A percentile compares a stretch with the other conserved stretches of the same genome.
These are phyloP conservation scores for Lemur catta DNA, from an alignment of 2,797 vertebrate genomes.

Conservation along the genomic window DNA sequence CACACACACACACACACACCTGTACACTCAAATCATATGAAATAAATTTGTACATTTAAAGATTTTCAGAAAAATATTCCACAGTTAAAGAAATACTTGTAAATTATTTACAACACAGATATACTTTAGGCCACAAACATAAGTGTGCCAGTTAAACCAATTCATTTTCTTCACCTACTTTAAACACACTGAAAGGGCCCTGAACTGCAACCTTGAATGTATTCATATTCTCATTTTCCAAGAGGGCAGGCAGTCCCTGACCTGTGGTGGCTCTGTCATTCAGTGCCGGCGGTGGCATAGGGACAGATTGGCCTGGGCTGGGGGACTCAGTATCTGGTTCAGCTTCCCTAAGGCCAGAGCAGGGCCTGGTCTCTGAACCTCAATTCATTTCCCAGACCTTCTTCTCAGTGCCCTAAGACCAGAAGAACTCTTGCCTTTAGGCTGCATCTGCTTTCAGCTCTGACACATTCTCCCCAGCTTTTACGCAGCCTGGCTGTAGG, in stretches of 20 bases:
- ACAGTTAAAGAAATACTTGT: background rate
- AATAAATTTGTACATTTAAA: background rate
- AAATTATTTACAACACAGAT: background rate
- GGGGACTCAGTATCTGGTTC: too few relatives aligned
- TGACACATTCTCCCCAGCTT: background rate
- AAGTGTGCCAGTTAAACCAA: background rate
- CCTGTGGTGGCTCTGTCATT: background rate
- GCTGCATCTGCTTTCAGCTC: background rate
- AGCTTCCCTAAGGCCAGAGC: background rate
- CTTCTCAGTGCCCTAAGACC: background rate
- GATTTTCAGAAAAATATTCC: background rate
- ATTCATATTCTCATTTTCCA: background rate
- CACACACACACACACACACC: background rate
- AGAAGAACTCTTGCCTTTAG: background rate
- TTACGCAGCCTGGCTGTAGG: background rate
- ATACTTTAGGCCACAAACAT: background rate
- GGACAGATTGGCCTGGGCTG: background rate
- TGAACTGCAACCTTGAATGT: background rate
- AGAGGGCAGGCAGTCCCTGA: too few relatives aligned
- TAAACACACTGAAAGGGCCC: background rate
- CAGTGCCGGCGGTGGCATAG: rapidly evolving
- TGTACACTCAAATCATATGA: background rate
- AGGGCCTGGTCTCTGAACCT: background rate
- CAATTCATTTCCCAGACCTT: background rate
- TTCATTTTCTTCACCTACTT: background rate